Conservation (phyloP, 2,797 vertebrate species). For the Oryzias sinensis region DNA sequence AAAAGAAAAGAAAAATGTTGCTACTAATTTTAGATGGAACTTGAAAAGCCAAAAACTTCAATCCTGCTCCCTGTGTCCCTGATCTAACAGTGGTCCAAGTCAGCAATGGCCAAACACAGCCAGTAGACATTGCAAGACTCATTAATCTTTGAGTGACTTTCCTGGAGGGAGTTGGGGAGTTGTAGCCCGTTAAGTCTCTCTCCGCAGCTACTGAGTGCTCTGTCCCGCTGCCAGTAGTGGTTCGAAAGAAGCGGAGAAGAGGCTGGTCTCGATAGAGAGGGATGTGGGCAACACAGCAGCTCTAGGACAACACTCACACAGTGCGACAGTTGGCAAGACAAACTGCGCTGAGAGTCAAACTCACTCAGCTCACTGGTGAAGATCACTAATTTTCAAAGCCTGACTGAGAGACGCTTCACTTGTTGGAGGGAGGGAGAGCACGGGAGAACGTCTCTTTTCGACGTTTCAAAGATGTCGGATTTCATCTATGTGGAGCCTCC, state of each 20-base stretch:
- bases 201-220: constrained; percentile 50
- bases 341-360: constrained; percentile 41
- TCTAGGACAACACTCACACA: constrained; percentile 48
- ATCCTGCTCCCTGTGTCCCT: constrained; percentile 10
- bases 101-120: constrained; percentile 49
- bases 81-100: constrained; percentile 23
- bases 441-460: constrained; percentile 8
- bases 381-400: constrained; percentile 36
- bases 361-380: constrained; percentile 25
- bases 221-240: constrained; percentile 55
- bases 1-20: background rate
- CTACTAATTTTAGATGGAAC: background rate
- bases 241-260: constrained; percentile 42
- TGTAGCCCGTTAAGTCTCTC: constrained; percentile 61
- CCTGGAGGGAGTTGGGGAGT: constrained; percentile 60
- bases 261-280: constrained; percentile 39
- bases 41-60: constrained; percentile 19
- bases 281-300: constrained; percentile 55
- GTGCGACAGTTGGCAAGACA: constrained; percentile 42
- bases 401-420: constrained; percentile 17
- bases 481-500: constrained; percentile 26
- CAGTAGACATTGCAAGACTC: constrained; percentile 51
- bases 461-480: constrained; percentile 46
- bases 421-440: constrained; percentile 11
- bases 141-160: constrained; percentile 69